Base-by-base conservation (phyloP, 2,888 invertebrate genomes). In the Nymphalis urticae region DNA sequence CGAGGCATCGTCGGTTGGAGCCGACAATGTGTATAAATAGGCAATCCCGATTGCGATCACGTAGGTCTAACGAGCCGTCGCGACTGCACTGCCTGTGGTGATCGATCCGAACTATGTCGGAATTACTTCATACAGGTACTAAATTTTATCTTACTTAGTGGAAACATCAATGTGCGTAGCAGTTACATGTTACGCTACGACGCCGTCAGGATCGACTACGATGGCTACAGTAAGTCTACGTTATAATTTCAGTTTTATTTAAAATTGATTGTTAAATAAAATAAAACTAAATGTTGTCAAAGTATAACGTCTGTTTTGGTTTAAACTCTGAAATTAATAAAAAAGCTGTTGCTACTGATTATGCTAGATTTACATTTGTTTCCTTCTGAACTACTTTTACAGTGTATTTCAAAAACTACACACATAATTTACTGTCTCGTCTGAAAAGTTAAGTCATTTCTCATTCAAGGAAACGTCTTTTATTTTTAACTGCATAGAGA, bases 1-100 rank as follows among this genome's bases (percentile, higher is more conserved):
- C 71, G 75, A 61, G 65, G 75, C 75, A 70, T 71, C 71, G 71
- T 78, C 79, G 79, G 80, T 81, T 80, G 85, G 78, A 85, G 85
- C 85, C 84, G 84, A 87, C 89, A 87, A 86, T 89, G 88, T 87
- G 85, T 86, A 88, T 90, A 91, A 91, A 90, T 87, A 90, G 89
- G 89, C 86, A 85, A 89, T 92, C 82, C 81, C 82, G 82, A 91
- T 89, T 88, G 88, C 86, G 88, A 89, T 89, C 91, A 92, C 91
- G 91, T 90, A 85, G 81, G 82, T 80, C 80, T 89, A 90, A 91
- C 90, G 91, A 91, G 88, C 77, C 88, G 87, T 85, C 88, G 87
- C 86, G 86, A 85, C 87, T 85, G 83, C 81, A 81, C 76, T 77
- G 76, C 76, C 59, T 60, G 60, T 58, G 68, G 74, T 78, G 84